Evolutionary conservation across 2,888 invertebrate species (phyloP).

Genomic region (Megastigmus dorsalis): DNA sequence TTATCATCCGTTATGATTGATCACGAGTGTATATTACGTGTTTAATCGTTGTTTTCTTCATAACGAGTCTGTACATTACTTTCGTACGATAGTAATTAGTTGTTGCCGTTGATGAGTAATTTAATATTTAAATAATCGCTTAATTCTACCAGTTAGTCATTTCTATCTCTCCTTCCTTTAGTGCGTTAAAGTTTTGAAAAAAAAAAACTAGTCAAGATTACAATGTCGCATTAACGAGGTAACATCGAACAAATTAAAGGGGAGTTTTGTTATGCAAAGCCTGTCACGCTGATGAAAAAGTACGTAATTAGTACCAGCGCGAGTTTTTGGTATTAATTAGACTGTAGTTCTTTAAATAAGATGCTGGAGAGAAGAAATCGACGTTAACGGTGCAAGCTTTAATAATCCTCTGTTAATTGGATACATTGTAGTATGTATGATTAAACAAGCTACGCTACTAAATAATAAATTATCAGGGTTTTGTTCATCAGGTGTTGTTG

Average conservation of each 20-base stretch:
- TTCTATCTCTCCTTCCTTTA: no score
- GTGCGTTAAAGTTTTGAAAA: background rate
- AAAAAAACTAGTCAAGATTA: slow-evolving; percentile 1
- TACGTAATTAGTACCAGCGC: slow-evolving; percentile 25
- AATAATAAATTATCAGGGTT: no score
- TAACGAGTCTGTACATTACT: no score
- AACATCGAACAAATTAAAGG: slow-evolving; percentile 34
- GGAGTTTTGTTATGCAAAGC: slow-evolving; percentile 17
- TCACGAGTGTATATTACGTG: no score
- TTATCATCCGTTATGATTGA: no score
- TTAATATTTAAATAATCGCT: background rate
- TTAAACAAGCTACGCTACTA: background rate
- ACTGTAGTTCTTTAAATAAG: slow-evolving; percentile 3
- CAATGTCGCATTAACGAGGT: background rate
- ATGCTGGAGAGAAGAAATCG: background rate
- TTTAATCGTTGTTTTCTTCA: no score
- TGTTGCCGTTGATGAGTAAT: background rate
- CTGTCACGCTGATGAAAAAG: slow-evolving; percentile 7
- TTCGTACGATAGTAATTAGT: no score
- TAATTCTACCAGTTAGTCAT: background rate
- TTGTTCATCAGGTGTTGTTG: no score
- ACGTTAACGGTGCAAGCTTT: background rate
- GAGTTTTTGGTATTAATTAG: slow-evolving; percentile 32
- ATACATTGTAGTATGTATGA: background rate
- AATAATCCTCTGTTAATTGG: background rate